These are phyloP conservation scores for Acleris emargana DNA, from an alignment of 2,888 invertebrate species.

Conservation along the genomic window DNA sequence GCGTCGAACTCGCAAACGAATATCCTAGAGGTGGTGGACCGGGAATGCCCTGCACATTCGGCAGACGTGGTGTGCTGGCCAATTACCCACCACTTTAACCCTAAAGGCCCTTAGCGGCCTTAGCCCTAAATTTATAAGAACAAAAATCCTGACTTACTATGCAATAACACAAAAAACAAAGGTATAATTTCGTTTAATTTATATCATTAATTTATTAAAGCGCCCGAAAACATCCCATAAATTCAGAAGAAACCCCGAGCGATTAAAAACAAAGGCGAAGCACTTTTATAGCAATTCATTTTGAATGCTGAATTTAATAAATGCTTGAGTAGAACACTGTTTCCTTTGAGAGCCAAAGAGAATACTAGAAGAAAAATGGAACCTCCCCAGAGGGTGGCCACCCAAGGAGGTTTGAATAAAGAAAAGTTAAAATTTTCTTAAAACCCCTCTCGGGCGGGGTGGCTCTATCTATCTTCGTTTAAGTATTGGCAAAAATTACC, in stretches of 20 bases:
- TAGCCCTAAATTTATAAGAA: too few species aligned
- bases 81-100: too few species aligned
- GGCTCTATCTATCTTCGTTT: conserved; percentile 79
- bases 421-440: conserved; percentile 84
- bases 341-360: conserved; percentile 80
- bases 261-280: conserved; percentile 52
- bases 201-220: background rate
- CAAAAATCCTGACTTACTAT: too few species aligned
- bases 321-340: conserved; percentile 72
- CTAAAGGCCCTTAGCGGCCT: too few species aligned
- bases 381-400: conserved; percentile 48
- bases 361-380: conserved; percentile 77
- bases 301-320: conserved; percentile 78
- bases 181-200: conserved; percentile 42
- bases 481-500: conserved; percentile 82
- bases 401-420: conserved; percentile 68
- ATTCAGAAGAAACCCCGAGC: background rate
- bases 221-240: background rate
- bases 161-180: background rate
- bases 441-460: conserved; percentile 61
- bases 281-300: conserved; percentile 72
- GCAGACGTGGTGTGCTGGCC: too few species aligned
- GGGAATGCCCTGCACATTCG: too few species aligned
- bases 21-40: too few species aligned
- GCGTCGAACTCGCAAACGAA: too few species aligned